phyloP scores from a whole-genome alignment of 2,888 invertebrate genomes.

The Leucoptera coffeella region DNA sequence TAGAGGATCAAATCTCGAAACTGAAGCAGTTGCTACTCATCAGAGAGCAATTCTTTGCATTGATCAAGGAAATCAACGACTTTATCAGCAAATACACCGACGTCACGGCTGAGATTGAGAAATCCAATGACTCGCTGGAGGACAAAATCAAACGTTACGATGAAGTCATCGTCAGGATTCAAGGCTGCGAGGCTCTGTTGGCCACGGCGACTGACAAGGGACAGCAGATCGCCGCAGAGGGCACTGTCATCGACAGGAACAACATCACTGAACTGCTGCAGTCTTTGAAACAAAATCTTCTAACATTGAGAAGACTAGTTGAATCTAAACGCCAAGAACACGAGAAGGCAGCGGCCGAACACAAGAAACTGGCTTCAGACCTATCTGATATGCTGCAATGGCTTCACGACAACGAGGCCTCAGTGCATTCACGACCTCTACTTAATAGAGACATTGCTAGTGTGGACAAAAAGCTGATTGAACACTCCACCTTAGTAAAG shows the following conservation, averaged over 20 bases:
- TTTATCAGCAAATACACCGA: slow-evolving; percentile 85
- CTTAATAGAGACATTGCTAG: slow-evolving; percentile 71
- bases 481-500: slow-evolving; percentile 62
- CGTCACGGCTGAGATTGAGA: slow-evolving; percentile 78
- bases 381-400: slow-evolving; percentile 77
- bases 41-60: slow-evolving; percentile 81
- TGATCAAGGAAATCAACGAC: slow-evolving; percentile 81
- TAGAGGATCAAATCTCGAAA: slow-evolving; percentile 80
- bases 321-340: slow-evolving; percentile 84
- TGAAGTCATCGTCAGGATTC: slow-evolving; percentile 78
- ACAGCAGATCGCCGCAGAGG: slow-evolving; percentile 87
- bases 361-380: slow-evolving; percentile 76
- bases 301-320: slow-evolving; percentile 71
- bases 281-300: slow-evolving; percentile 76
- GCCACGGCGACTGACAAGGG: slow-evolving; percentile 88
- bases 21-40: slow-evolving; percentile 71
- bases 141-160: slow-evolving; percentile 86
- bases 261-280: slow-evolving; percentile 83
- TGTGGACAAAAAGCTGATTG: slow-evolving; percentile 74
- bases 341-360: slow-evolving; percentile 81
- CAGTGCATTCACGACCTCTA: slow-evolving; percentile 76
- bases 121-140: slow-evolving; percentile 72
- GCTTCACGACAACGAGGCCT: slow-evolving; percentile 76
- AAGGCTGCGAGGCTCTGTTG: slow-evolving; percentile 82
- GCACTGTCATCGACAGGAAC: slow-evolving; percentile 80